Evolutionary conservation across 2,797 vertebrate species (phyloP), one percentile per base, ranked within the genome.

Genomic region (Xerus rutilus): DNA sequence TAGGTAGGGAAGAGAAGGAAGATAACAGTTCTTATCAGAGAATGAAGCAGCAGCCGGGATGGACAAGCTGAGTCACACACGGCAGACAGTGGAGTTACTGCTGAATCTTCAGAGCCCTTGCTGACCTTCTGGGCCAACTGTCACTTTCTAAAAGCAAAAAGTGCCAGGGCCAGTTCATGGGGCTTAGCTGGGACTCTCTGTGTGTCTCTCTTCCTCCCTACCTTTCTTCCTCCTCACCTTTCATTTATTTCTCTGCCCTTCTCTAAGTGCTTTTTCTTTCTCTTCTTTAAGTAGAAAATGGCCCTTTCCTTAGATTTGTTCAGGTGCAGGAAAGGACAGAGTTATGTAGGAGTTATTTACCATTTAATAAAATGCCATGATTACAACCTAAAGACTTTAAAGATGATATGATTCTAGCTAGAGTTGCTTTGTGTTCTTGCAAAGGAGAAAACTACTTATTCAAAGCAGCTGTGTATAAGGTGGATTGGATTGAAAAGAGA

Each of bases 361-460:
- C 5, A 28, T 25, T 92, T 95, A 59, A 93, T 47, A 69, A 69
- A 28, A 69, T 62, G 32, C 54, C 39, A 35, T 82, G 32, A 76
- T 89, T 89, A 65, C 72, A 82, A 67, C 28, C 32, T 62, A 43
- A 74, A 67, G 54, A 49, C 32, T 83, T 84, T 64, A 73, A 79
- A 52, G 84, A 25, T 32, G 49, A 85, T 45, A 64, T n/a, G 32
- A 88, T 43, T 88, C 39, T 88, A 87, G 76, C 8, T 32, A 74
- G 25, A 78, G 72, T 47, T 13, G 4, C 30, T 94, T 87, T 32
- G 35, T 49, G 25, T 92, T 67, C 47, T 91, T 88, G 65, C 57
- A 92, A 89, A 92, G 9, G 35, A 62, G 35, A 94, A 91, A 95
- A 89, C 23, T 45, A 57, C 18, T 18, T 21, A 43, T n/a, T 64